Evolutionary conservation across 2,113 vertebrate species (phyloP).

Genomic region (Ptilonorhynchus violaceus): DNA sequence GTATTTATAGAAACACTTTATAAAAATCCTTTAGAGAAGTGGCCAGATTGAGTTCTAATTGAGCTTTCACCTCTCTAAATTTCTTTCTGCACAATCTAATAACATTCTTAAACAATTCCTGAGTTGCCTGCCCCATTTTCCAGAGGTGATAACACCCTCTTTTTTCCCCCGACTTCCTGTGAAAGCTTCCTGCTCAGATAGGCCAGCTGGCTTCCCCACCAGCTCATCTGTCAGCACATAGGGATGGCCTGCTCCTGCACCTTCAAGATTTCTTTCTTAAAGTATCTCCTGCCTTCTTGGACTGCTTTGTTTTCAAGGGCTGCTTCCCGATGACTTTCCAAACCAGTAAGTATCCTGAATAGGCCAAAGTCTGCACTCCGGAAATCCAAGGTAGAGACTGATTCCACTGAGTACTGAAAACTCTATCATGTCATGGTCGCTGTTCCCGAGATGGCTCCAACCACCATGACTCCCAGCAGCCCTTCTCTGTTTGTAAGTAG

Average conservation of each 20-base stretch:
- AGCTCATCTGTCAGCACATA: neutral
- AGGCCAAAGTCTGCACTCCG: neutral
- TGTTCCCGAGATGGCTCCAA: neutral
- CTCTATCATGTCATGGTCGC: neutral
- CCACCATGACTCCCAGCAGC: fast-evolving
- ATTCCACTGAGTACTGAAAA: neutral
- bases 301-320: neutral
- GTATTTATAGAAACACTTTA: neutral
- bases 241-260: neutral
- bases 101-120: neutral
- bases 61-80: neutral
- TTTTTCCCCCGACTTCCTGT: neutral
- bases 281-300: neutral
- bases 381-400: neutral
- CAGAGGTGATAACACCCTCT: neutral
- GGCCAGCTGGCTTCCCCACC: neutral
- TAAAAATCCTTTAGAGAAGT: neutral
- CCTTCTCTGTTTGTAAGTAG: neutral
- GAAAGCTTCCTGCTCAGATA: neutral
- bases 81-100: neutral
- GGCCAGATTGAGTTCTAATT: neutral
- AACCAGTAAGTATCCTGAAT: neutral
- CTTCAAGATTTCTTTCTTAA: neutral
- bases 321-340: neutral
- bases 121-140: neutral